These are phyloP conservation scores for Epizoanthus rinbou DNA, from an alignment of 92 coral and sea anemone species.

Conservation along the genomic window DNA sequence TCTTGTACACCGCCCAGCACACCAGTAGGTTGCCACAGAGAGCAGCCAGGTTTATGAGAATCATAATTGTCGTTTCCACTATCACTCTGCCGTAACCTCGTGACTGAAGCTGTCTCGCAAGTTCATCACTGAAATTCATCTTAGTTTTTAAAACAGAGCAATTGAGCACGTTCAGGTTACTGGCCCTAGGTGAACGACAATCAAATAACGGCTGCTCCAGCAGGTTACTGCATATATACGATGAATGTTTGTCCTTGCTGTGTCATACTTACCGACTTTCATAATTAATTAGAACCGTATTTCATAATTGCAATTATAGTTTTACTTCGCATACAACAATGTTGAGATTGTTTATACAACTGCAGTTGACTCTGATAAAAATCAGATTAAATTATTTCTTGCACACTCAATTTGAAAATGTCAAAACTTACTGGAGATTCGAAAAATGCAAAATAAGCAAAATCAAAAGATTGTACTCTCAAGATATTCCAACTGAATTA, in stretches of 20 bases:
- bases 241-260: neutral
- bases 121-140: neutral
- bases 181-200: neutral
- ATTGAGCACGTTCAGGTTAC: neutral
- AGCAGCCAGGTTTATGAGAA: constrained; percentile 56
- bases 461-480: no score
- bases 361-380: neutral
- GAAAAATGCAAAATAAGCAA: no score
- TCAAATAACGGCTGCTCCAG: neutral
- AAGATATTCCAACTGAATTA: no score
- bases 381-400: neutral
- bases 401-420: neutral
- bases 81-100: constrained; percentile 54
- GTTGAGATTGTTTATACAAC: neutral
- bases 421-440: no score
- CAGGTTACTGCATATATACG: neutral
- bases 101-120: constrained; percentile 47
- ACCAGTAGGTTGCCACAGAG: constrained; percentile 75
- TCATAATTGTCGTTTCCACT: constrained; percentile 67
- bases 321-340: neutral
- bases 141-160: neutral
- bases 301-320: neutral
- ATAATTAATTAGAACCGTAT: neutral
- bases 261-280: neutral
- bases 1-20: constrained; percentile 82